phyloP scores from a whole-genome alignment of 2,113 vertebrate genomes.

The Thunnus maccoyii region DNA sequence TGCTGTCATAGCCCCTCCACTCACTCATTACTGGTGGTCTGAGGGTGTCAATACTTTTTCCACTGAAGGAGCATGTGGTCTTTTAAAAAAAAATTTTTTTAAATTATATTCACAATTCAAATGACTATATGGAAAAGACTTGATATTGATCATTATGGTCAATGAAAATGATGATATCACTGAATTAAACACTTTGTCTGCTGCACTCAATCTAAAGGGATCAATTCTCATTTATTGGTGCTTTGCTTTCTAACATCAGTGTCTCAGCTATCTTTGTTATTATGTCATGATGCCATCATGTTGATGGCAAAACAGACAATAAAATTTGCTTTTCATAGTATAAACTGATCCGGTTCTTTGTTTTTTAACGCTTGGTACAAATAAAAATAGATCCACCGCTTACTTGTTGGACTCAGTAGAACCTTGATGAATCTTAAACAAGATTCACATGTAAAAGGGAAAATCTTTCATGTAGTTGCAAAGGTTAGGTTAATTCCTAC shows the following conservation, averaged over 20 bases:
- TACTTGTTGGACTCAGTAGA: neutral
- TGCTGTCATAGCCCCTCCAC: conserved; percentile 4
- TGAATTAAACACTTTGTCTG: neutral
- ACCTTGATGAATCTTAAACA: conserved; percentile 8
- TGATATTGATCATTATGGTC: neutral
- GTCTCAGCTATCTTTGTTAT: neutral
- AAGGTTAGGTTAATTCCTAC: neutral
- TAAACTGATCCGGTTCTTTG: neutral
- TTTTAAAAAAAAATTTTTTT: neutral
- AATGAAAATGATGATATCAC: neutral
- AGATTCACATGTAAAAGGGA: neutral
- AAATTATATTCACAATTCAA: neutral
- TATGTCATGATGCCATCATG: neutral
- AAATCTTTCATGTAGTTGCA: neutral
- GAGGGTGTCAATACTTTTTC: conserved; percentile 51
- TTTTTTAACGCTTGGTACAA: neutral
- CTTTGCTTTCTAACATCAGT: neutral
- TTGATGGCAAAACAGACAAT: neutral
- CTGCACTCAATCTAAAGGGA: neutral
- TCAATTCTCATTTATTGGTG: neutral
- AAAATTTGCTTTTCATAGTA: neutral
- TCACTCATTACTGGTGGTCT: conserved; percentile 45
- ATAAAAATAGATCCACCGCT: too few relatives aligned
- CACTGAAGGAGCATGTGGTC: conserved; percentile 27
- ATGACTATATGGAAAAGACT: neutral